These are phyloP conservation scores for Eriocheir sinensis DNA, from an alignment of 1,140 invertebrate species.

Conservation along the genomic window DNA sequence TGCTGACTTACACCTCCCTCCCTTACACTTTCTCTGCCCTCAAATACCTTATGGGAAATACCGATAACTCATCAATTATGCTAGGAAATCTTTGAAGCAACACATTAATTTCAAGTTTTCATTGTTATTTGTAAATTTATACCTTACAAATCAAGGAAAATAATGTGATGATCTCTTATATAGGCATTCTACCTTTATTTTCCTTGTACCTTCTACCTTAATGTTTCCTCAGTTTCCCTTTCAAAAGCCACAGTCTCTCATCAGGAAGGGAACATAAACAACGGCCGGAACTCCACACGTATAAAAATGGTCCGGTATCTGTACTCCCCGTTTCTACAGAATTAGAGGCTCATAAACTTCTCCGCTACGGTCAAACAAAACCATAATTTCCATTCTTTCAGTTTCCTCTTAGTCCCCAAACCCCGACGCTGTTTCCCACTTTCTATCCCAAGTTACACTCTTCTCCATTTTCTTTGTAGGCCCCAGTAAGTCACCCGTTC, in stretches of 20 bases:
- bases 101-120: too few species aligned
- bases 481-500: slow-evolving; percentile 44
- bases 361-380: slow-evolving; percentile 57
- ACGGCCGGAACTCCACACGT: background rate
- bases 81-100: too few species aligned
- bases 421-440: slow-evolving; percentile 66
- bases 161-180: background rate
- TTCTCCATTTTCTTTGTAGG: slow-evolving; percentile 76
- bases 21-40: background rate
- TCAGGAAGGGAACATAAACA: background rate
- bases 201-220: background rate
- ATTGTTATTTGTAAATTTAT: background rate
- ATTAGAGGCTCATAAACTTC: slow-evolving; percentile 47
- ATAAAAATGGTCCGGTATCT: background rate
- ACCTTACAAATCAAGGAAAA: too few species aligned
- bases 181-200: background rate
- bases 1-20: background rate
- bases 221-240: background rate
- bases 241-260: background rate
- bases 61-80: too few species aligned
- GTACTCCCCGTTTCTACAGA: slow-evolving; percentile 45
- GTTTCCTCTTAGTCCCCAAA: slow-evolving; percentile 49
- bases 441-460: slow-evolving; percentile 66
- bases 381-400: slow-evolving; percentile 51
- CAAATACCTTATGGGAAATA: background rate